Conservation (phyloP, 2,113 vertebrate genomes). For the Rattus rattus region DNA sequence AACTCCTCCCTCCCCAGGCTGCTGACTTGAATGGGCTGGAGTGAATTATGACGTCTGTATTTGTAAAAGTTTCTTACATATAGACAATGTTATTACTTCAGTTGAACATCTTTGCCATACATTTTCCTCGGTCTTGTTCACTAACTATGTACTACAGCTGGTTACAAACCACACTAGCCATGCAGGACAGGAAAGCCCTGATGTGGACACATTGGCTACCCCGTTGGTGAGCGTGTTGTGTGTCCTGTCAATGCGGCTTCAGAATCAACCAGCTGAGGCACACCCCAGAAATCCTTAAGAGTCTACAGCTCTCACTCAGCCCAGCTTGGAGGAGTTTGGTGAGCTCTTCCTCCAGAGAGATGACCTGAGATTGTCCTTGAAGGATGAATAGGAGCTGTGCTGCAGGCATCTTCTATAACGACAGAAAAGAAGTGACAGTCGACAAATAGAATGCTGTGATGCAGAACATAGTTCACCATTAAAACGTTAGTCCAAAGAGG, state of each 20-base stretch:
- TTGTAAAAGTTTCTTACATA: neutral
- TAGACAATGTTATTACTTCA: neutral
- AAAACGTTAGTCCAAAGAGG: neutral
- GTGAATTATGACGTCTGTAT: neutral
- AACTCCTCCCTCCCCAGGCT: neutral
- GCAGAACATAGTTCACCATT: neutral
- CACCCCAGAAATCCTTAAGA: neutral
- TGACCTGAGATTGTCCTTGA: neutral
- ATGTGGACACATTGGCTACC: neutral
- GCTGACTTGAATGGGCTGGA: neutral
- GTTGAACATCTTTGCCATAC: neutral
- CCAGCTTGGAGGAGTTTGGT: neutral
- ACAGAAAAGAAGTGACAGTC: neutral
- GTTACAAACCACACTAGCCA: neutral
- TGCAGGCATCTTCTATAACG: neutral
- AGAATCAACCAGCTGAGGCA: neutral
- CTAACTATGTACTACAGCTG: neutral
- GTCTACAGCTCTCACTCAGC: neutral
- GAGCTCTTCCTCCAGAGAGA: neutral
- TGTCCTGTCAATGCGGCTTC: neutral
- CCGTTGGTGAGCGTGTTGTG: neutral
- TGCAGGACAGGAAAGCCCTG: neutral
- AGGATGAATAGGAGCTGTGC: constrained; percentile 3
- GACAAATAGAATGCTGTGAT: neutral
- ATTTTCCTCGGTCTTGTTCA: neutral